Base-by-base conservation (phyloP, 2,888 invertebrate species). In the Ecliptopera silaceata region DNA sequence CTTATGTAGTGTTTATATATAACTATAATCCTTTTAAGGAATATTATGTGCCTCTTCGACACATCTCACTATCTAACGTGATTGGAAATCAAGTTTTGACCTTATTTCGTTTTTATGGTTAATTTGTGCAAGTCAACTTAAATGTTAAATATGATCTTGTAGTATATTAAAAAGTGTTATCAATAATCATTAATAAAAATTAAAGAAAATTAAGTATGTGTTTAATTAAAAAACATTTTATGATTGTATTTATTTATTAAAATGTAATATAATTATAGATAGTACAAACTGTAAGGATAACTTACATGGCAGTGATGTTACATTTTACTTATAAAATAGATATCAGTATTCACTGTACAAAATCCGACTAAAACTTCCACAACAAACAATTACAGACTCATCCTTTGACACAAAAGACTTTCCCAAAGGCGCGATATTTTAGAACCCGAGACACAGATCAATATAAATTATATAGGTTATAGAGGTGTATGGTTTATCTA, bases 301-400 rank as follows among this genome's bases (percentile, higher is more conserved):
- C 89, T 84, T 88, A 90, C 82, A 90, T 90, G 90, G 90, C 90
- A 91, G 90, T 91, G 90, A 87, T 88, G 88, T 86, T 84, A 82
- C 75, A 72, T 79, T 13, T 41, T 87, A 86, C 82, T 86, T 88
- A 87, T 72, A 81, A 59, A 80, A 77, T 80, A 58, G 49, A 45
- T 76, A 82, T 81, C 79, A 75, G 77, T 81, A 80, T 79, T 80
- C 78, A 74, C 80, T 83, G 78, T 81, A 84, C 83, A 82, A 75
- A 72, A 72, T 72, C 79, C 76, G 74, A 77, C 74, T 74, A 73
- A 76, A 71, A 41, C 72, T 70, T 71, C 78, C 79, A 65, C 60
- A 42, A 65, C 64, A 68, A 64, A 63, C 66, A 32, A 59, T 56
- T 63, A 63, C 61, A 57, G n/a, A 46, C 68, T 59, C 64, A 52